Evolutionary conservation across 2,888 invertebrate species (phyloP), one percentile per base, ranked within the genome.

Genomic region (Coelogynopora nodosa): DNA sequence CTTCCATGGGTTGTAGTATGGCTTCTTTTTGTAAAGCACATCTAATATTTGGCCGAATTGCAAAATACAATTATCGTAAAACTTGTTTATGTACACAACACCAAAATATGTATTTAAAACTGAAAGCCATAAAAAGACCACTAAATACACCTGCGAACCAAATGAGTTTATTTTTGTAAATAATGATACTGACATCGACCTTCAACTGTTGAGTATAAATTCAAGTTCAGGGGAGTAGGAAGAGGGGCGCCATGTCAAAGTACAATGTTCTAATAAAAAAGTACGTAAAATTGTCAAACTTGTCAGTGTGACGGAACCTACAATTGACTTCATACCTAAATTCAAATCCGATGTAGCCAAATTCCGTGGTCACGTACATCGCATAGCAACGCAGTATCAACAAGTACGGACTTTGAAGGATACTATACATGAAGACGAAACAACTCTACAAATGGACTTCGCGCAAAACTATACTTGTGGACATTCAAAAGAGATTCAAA

Each of bases 361-460:
- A 10, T 89, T 89, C 67, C n/a, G 87, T 67, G 84, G 84, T 5
- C 88, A 88, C 83, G 88, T 88, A 2, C 31, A 84, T 0, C 74
- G 88, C 30, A 84, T 88, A n/a, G 18, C 67, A 0, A 88, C 1
- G 30, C 89, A 89, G 74, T 89, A 88, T 84, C 67, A 86, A 28
- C 67, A 88, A 83, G 27, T 88, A 0, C 84, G 84, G 13, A 84
- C 26, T 5, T 67, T 88, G 2, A 88, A 88, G 81, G 31, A 88
- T 81, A 86, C 85, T 67, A 84, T 88, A 26, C 87, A 87, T 13
- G 86, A 82, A 5, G 67, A 88, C 0, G 81, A 88, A 28, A 30
- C 87, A 10, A 85, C 88, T 18, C n/a, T 88, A 5, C 88, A 88
- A 28, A 88, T 88, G 87, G 88, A 88, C 29, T 88, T 88, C 30